phyloP scores from a whole-genome alignment of 2,797 vertebrate species.

The Luscinia megarhynchos region DNA sequence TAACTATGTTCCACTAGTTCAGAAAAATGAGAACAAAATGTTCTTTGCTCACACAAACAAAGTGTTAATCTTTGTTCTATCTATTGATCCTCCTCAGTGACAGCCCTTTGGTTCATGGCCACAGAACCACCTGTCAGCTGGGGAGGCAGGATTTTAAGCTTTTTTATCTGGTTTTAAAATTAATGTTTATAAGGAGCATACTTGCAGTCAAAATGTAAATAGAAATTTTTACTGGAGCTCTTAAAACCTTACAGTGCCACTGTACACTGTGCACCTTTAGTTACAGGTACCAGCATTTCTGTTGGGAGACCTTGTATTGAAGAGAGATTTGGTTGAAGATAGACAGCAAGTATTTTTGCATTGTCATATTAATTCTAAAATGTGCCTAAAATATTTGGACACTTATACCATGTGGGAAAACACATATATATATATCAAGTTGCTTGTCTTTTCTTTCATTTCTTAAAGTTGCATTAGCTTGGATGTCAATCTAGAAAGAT shows the following conservation, averaged over 20 bases:
- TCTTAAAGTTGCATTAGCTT: not conserved
- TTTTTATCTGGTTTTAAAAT: conserved; percentile 46
- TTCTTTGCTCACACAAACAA: conserved; percentile 39
- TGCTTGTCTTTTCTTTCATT: not conserved
- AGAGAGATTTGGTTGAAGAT: conserved; percentile 1
- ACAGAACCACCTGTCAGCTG: conserved; percentile 28
- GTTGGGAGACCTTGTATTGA: conserved; percentile 13
- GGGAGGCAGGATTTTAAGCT: not conserved
- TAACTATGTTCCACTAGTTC: not conserved
- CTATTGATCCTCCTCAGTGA: conserved; percentile 25
- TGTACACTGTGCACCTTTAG: not conserved
- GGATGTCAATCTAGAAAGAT: not conserved
- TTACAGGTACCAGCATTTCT: conserved; percentile 44
- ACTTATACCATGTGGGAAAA: not conserved
- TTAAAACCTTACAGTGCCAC: conserved; percentile 43
- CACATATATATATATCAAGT: not conserved
- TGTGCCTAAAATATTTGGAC: conserved; percentile 37
- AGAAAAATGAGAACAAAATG: conserved; percentile 36
- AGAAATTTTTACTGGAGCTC: conserved; percentile 47
- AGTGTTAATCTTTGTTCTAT: conserved; percentile 18
- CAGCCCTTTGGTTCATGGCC: not conserved
- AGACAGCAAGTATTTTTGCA: conserved; percentile 14
- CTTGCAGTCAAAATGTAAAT: conserved; percentile 66
- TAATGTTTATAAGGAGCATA: conserved; percentile 27
- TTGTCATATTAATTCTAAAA: conserved; percentile 56